A percentile compares a stretch with the other conserved stretches of the same genome.
These are phyloP conservation scores for Aspidoscelis tigris DNA, from an alignment of 2,113 vertebrate genomes.

Conservation along the genomic window DNA sequence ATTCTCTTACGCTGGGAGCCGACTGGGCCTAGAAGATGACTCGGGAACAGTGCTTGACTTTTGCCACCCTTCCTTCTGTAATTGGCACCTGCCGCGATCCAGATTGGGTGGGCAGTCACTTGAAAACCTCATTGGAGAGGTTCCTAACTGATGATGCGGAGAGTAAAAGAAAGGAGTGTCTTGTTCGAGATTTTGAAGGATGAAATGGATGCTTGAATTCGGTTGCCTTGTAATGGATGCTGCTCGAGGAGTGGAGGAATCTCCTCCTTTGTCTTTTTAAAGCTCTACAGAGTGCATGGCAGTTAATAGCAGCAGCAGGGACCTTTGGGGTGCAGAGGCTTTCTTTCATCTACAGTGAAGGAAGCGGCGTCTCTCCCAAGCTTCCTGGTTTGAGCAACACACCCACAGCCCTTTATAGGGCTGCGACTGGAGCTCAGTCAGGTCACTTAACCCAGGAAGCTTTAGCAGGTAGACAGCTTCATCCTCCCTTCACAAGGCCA, in stretches of 20 bases:
- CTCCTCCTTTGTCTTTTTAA: too few relatives aligned
- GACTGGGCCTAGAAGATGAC: not conserved
- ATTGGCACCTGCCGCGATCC: not conserved
- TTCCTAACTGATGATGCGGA: too few relatives aligned
- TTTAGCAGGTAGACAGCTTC: too few relatives aligned
- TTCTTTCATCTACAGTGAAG: not conserved
- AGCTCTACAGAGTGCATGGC: not conserved
- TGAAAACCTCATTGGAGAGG: conserved; percentile 34
- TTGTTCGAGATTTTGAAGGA: too few relatives aligned
- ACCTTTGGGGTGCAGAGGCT: not conserved
- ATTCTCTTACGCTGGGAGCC: conserved; percentile 5
- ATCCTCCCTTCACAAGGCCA: too few relatives aligned
- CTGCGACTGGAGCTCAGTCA: too few relatives aligned
- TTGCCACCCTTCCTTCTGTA: not conserved
- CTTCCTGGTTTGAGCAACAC: too few relatives aligned
- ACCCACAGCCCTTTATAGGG: too few relatives aligned
- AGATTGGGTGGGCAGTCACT: conserved; percentile 6
- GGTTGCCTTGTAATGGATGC: not conserved
- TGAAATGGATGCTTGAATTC: not conserved
- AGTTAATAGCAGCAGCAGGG: not conserved
- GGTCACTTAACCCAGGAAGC: too few relatives aligned
- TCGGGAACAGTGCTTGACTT: conserved; percentile 30
- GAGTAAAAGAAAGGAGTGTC: not conserved
- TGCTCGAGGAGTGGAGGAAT: not conserved
- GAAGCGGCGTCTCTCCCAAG: too few relatives aligned